Base-by-base conservation (phyloP, 2,888 invertebrate genomes). In the Drosophila testacea region DNA sequence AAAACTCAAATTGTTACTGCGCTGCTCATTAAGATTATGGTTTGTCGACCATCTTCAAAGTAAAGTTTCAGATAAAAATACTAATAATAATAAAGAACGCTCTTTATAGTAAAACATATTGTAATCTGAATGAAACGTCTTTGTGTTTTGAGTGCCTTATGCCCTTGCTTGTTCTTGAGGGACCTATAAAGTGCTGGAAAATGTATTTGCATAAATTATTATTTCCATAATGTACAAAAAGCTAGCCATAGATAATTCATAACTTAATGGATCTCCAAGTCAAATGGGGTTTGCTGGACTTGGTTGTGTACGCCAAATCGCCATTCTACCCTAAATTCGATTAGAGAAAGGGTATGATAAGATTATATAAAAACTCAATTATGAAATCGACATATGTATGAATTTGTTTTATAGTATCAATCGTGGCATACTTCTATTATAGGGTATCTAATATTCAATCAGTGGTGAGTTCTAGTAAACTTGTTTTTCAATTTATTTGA, bases 81-180 rank as follows among this genome's bases (percentile, higher is more conserved):
- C 47, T 48, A 67, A 60, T 55, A 59, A 42, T 41, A 28, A 66
- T 50, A 47, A 46, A 57, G 36, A 34, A 34, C 11, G 36, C n/a
- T 48, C 51, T 55, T 41, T 59, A 42, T 16, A 50, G 27, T 30
- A 64, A 54, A 65, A 55, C 42, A 60, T 50, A 66, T 50, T 77
- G 51, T 57, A 34, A 34, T 44, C 44, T 73, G 65, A 78, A 78
- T 73, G 65, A 73, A 78, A 47, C 28, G 62, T n/a, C 73, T 61
- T 75, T 75, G 73, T 77, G 22, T 13, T 34, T 13, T 32, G 39
- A 34, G 39, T 41, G 22, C 41, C 41, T 56, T 57, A 44, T 13
- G 13, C 7, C 44, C 22, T 54, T 52, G 22, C n/a, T 42, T 27
- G 27, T 32, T 44, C 4, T 41, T 46, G 50, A n/a, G 27, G 6